Conservation (phyloP, 2,888 invertebrate species). For the Myopa tessellatipennis region DNA sequence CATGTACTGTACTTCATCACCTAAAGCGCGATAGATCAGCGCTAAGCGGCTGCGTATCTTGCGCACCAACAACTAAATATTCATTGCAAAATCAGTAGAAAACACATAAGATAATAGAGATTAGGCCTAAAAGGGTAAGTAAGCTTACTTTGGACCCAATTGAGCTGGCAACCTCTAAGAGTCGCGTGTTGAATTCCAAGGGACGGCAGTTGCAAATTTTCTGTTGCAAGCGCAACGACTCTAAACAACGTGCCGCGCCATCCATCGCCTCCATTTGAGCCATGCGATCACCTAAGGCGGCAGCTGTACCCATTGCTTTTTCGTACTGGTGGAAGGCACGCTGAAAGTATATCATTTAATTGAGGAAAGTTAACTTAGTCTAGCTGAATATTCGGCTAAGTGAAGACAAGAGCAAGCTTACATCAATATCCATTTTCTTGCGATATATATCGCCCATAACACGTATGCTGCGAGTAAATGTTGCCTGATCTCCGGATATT, state of each 20-base stretch:
- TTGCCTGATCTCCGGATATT: slow-evolving; percentile 86
- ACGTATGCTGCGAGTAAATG: slow-evolving; percentile 83
- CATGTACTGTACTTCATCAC: slow-evolving; percentile 82
- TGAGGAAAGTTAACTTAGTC: not conserved
- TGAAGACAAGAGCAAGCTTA: slow-evolving; percentile 65
- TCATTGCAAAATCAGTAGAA: not conserved
- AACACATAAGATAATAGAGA: not conserved
- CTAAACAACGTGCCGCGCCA: slow-evolving; percentile 84
- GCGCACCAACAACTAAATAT: slow-evolving; percentile 78
- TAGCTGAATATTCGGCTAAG: too few species aligned
- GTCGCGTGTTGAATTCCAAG: slow-evolving; percentile 84
- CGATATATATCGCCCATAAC: slow-evolving; percentile 88
- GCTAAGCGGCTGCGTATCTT: slow-evolving; percentile 83
- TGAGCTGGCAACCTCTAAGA: slow-evolving; percentile 85
- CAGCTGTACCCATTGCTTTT: slow-evolving; percentile 86
- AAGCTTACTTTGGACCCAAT: slow-evolving; percentile 83
- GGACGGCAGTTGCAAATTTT: slow-evolving; percentile 90
- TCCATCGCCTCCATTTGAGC: slow-evolving; percentile 94
- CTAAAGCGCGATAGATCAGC: slow-evolving; percentile 83
- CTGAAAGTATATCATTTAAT: slow-evolving; percentile 49
- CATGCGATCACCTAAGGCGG: slow-evolving; percentile 82
- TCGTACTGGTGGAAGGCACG: slow-evolving; percentile 80
- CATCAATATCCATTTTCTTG: slow-evolving; percentile 84
- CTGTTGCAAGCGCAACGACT: slow-evolving; percentile 78
- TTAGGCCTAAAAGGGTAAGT: not conserved